Conservation (phyloP, 2,113 vertebrate species). For the Ovibos moschatus region DNA sequence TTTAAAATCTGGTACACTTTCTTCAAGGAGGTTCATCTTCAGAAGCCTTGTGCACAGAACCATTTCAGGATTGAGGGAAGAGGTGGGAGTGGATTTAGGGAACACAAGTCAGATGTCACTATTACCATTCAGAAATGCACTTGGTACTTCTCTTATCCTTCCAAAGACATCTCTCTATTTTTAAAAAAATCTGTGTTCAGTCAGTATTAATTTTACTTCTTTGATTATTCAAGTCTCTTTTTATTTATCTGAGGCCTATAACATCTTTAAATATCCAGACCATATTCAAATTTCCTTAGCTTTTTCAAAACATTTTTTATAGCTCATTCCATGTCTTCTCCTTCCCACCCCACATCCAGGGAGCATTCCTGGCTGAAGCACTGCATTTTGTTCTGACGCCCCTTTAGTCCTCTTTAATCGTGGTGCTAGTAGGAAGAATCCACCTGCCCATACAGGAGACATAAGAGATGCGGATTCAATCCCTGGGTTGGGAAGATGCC, state of each 20-base stretch:
- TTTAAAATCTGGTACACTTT: background rate
- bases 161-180: background rate
- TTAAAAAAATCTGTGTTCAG: background rate
- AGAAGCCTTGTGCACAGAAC: background rate
- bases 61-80: background rate
- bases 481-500: background rate
- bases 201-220: background rate
- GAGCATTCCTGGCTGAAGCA: background rate
- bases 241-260: background rate
- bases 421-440: background rate
- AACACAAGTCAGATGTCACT: background rate
- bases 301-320: background rate
- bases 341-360: no score
- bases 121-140: background rate
- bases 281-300: background rate
- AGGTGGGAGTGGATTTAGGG: background rate
- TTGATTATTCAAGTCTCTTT: background rate
- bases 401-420: background rate
- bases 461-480: accelerated
- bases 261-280: background rate
- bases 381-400: background rate
- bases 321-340: background rate
- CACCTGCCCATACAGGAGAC: background rate
- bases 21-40: background rate
- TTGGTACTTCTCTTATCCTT: background rate